phyloP scores from a whole-genome alignment of 2,888 invertebrate species.

The Euzophera pinguis region DNA sequence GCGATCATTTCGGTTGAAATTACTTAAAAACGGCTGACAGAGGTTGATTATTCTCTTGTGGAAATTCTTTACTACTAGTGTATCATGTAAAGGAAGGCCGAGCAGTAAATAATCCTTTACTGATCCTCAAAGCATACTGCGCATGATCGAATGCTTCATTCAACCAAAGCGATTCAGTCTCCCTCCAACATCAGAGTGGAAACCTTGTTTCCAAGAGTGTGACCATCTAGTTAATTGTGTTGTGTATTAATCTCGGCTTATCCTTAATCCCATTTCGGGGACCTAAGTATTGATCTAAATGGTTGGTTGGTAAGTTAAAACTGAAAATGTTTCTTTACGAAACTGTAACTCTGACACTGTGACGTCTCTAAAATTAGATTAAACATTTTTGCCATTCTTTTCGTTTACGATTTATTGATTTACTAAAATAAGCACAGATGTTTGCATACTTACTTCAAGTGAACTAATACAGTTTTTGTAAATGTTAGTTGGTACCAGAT shows the following conservation, averaged over 20 bases:
- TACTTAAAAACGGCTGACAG: too few relatives aligned
- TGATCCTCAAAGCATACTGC: conserved; percentile 24
- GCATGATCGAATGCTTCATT: conserved; percentile 47
- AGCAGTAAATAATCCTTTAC: background rate
- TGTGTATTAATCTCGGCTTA: conserved; percentile 3
- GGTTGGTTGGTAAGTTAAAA: conserved; percentile 15
- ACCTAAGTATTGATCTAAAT: conserved; percentile 9
- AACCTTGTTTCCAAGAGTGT: conserved; percentile 17
- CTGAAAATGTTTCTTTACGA: background rate
- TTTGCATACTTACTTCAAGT: too few relatives aligned
- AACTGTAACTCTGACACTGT: background rate
- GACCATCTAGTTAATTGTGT: conserved; percentile 14
- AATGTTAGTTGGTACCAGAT: too few relatives aligned
- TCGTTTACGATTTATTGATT: too few relatives aligned
- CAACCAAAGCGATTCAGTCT: conserved; percentile 38
- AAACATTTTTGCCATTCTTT: too few relatives aligned
- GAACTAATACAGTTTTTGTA: too few relatives aligned
- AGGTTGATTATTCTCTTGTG: too few relatives aligned
- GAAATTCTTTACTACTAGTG: too few relatives aligned
- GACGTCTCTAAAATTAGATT: background rate
- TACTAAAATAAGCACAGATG: too few relatives aligned
- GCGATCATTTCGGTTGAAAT: too few relatives aligned
- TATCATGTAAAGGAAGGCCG: too few relatives aligned
- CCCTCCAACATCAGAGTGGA: conserved; percentile 31
- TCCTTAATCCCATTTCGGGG: conserved; percentile 7